These are phyloP conservation scores for Polyodon spathula DNA, from an alignment of 2,113 vertebrate genomes.

Conservation along the genomic window DNA sequence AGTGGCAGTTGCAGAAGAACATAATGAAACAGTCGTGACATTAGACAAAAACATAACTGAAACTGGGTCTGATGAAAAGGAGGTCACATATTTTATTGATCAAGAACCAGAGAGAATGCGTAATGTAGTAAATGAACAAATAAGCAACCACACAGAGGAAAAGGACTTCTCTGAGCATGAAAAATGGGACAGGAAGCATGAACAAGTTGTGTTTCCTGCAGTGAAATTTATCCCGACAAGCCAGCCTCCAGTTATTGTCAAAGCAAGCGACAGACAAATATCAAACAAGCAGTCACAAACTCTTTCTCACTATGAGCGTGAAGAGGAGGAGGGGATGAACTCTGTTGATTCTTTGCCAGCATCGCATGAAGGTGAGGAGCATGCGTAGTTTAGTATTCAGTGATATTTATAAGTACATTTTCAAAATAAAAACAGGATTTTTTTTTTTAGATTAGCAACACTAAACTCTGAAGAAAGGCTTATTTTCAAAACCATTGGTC, in stretches of 20 bases:
- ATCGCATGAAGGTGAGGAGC: slow-evolving; percentile 61
- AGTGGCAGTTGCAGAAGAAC: slow-evolving; percentile 16
- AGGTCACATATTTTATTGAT: slow-evolving; percentile 17
- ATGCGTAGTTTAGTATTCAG: not conserved
- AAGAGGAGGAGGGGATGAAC: slow-evolving; percentile 40
- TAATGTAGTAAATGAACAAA: slow-evolving; percentile 17
- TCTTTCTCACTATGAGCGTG: slow-evolving; percentile 30
- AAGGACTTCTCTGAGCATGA: slow-evolving; percentile 14
- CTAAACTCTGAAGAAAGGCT: too few species aligned
- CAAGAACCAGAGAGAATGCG: slow-evolving; percentile 29
- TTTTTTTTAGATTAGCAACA: too few species aligned
- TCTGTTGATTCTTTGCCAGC: slow-evolving; percentile 31
- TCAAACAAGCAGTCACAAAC: slow-evolving; percentile 35
- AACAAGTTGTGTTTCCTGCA: slow-evolving; percentile 29
- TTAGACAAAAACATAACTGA: slow-evolving; percentile 21
- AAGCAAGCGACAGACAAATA: slow-evolving; percentile 29
- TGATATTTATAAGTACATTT: not conserved
- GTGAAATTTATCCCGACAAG: slow-evolving; percentile 43
- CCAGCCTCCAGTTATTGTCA: slow-evolving; percentile 29
- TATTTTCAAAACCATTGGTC: too few species aligned
- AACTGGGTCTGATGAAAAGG: slow-evolving; percentile 1
- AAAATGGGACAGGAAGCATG: slow-evolving; percentile 10
- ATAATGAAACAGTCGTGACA: slow-evolving; percentile 14
- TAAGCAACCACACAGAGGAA: slow-evolving; percentile 1
- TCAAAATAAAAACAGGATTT: too few species aligned